Base-by-base conservation (phyloP, 2,797 vertebrate species). In the Gymnoscopelus microlampas region DNA sequence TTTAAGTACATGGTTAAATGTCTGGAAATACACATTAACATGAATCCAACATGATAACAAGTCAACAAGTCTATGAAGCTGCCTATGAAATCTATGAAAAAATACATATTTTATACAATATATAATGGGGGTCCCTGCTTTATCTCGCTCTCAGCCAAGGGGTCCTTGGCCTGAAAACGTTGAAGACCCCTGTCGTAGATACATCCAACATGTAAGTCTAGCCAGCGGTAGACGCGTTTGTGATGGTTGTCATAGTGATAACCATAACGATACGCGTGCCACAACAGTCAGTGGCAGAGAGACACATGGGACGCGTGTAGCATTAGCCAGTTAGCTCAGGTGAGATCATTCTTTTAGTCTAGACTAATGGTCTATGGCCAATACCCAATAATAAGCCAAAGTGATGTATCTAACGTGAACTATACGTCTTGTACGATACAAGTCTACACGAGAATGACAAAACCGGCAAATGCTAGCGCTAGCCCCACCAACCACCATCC, bases 211-310 rank as follows among this genome's bases (percentile, higher is more conserved):
- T 1, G 1, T 0, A 24, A 4, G 12, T 14, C 4, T 39, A 32
- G 29, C 29, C 32, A 35, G 39, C 39, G 39, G 39, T 44, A 44
- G 39, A 44, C 39, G 39, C 39, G 8, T 39, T 3, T 14, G 70
- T 7, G 3, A 5, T n/a, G 73, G 92, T 92, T 92, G 92, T 91
- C 91, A 92, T 93, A 92, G 91, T 72, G 84, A 93, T 85, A 56
- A 50, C 7, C 48, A 50, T 13, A 67, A 53, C 13, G 32, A 35
- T 9, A 14, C 55, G 14, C 29, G 68, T 60, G 58, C n/a, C 57
- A 68, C 81, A 84, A 85, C 77, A 44, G 39, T 8, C 39, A 44
- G 19, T 19, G 19, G 19, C 19, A 1, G 19, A 19, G 19, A 19
- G 39, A 7, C 39, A 44, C 39, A 82, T 26, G 24, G 9, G 4